A percentile compares a stretch with the other conserved stretches of the same genome.
Evolutionary conservation across 2,888 invertebrate genomes (phyloP).

Genomic region (Melolontha melolontha): DNA sequence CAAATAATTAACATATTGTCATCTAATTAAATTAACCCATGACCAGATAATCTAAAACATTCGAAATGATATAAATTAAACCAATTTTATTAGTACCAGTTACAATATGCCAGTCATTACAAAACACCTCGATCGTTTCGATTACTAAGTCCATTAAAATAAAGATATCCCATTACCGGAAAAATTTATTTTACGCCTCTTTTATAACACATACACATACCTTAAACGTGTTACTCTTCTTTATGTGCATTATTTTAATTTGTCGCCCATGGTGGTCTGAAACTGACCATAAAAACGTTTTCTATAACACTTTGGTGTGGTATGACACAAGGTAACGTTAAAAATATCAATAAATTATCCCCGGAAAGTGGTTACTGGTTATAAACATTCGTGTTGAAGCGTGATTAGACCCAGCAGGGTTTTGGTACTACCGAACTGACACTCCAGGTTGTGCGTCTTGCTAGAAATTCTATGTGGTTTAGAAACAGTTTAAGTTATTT

Average conservation of each 20-base stretch:
- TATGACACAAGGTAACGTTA: constrained; percentile 29
- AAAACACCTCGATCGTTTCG: background rate
- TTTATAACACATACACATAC: constrained; percentile 40
- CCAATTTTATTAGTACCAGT: background rate
- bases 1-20: too few species aligned
- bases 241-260: constrained; percentile 42
- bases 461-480: background rate
- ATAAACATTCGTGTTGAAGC: constrained; percentile 38
- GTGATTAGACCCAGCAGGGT: constrained; percentile 39
- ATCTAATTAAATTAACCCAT: background rate
- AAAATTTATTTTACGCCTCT: constrained; percentile 42
- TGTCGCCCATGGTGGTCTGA: constrained; percentile 43
- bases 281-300: constrained; percentile 41
- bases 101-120: constrained; percentile 1
- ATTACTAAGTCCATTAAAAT: constrained; percentile 38
- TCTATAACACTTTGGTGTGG: constrained; percentile 30
- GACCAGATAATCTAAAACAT: background rate
- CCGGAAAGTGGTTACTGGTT: constrained; percentile 29
- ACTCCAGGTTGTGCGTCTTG: background rate
- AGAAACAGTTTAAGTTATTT: background rate
- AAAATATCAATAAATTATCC: constrained; percentile 42
- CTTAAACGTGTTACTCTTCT: constrained; percentile 35
- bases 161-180: constrained; percentile 43
- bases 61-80: constrained; percentile 5
- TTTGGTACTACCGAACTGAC: constrained; percentile 31